Evolutionary conservation across 1,140 invertebrate species (phyloP), one percentile per base, ranked within the genome.

Genomic region (Drosophila suzukii): DNA sequence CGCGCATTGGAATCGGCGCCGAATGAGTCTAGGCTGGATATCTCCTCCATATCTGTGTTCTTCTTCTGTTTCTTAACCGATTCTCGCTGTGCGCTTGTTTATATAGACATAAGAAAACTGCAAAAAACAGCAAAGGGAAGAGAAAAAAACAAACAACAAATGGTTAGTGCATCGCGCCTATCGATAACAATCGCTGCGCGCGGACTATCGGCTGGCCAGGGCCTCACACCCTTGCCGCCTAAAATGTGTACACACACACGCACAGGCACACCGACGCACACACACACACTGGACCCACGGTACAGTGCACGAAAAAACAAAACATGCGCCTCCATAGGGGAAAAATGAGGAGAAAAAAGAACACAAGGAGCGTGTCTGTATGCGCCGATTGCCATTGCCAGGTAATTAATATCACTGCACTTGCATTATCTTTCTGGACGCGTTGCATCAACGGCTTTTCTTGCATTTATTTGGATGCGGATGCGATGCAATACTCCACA

Each of bases 301-400:
- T 86, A 86, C 84, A 86, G 83, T 86, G 83, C 80, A 86, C 83
- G 81, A 86, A 86, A 86, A 86, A 86, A 86, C 84, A 86, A 88
- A 86, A 86, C 83, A 86, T 86, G 83, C 83, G 83, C 83, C 84
- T 72, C 73, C 75, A 84, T 75, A 81, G 60, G 47, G 39, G 10
- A 34, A 51, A 51, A 34, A 34, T 17, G 8, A 1, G 24, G 13
- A 13, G 13, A n/a, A 30, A 50, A 51, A 51, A 32, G 32, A 34
- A 2, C 7, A 10, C 11, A 13, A n/a, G 24, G 30, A 32, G 27
- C 71, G 71, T 58, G 39, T 38, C 30, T 49, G 62, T 60, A 41
- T 62, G 20, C 50, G 47, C 58, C 3, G 20, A n/a, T 47, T 15
- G 30, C 46, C 15, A 32, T 44, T 15, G 30, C 46, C 15, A 36